These are phyloP conservation scores for Xiphias gladius DNA, from an alignment of 2,113 vertebrate genomes.

Conservation along the genomic window DNA sequence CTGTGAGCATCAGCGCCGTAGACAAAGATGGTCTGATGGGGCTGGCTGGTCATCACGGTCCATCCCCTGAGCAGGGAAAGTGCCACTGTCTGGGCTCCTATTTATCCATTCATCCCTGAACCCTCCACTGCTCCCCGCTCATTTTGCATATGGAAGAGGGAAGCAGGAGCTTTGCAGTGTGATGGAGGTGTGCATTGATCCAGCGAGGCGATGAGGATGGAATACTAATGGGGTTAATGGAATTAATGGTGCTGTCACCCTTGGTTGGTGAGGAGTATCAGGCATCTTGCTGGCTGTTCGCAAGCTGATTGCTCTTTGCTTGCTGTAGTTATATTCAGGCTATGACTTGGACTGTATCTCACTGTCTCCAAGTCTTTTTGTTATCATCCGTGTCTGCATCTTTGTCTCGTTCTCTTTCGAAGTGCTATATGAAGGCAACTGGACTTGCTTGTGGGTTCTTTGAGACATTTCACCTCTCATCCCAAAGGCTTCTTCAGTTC, in stretches of 20 bases:
- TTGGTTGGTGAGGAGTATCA: slow-evolving; percentile 58
- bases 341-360: slow-evolving; percentile 13
- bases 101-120: slow-evolving; percentile 50
- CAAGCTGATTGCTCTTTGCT: slow-evolving; percentile 45
- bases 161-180: slow-evolving; percentile 55
- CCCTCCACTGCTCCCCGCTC: slow-evolving; percentile 16
- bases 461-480: no score
- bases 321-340: slow-evolving; percentile 17
- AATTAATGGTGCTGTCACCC: slow-evolving; percentile 80
- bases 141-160: slow-evolving; percentile 54
- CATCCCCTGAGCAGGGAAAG: slow-evolving; percentile 13
- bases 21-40: slow-evolving; percentile 1
- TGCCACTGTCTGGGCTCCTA: slow-evolving; percentile 32
- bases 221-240: slow-evolving; percentile 81
- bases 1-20: background rate
- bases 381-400: background rate
- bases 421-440: no score
- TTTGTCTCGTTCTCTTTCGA: background rate
- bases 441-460: no score
- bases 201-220: slow-evolving; percentile 66
- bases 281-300: slow-evolving; percentile 36
- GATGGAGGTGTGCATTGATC: slow-evolving; percentile 80
- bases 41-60: slow-evolving; percentile 23
- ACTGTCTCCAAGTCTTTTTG: slow-evolving; percentile 4
- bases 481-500: no score